Conservation (phyloP, 2,888 invertebrate genomes). For the Strigamia transsilvanica region DNA sequence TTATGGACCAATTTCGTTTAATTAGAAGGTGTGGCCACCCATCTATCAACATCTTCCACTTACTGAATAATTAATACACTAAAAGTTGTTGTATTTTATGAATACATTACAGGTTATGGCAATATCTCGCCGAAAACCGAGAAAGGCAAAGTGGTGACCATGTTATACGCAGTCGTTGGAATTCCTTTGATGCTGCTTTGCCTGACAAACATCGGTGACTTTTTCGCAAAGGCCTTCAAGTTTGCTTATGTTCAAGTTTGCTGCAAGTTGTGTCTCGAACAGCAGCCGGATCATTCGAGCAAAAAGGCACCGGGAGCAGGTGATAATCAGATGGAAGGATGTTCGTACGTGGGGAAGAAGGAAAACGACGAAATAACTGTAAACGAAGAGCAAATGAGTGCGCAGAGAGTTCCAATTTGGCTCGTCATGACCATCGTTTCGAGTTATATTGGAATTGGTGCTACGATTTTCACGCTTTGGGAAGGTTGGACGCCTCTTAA, state of each 20-base stretch:
- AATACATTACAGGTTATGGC: conserved; percentile 74
- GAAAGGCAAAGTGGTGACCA: conserved; percentile 82
- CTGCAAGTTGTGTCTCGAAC: conserved; percentile 56
- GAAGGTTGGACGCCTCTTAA: conserved; percentile 83
- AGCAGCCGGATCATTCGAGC: background rate
- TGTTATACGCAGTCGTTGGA: conserved; percentile 85
- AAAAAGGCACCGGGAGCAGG: background rate
- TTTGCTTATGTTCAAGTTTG: conserved; percentile 71
- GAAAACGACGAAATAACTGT: conserved; percentile 11
- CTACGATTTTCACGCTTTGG: conserved; percentile 80
- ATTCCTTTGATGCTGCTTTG: conserved; percentile 87
- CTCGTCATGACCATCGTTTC: conserved; percentile 74
- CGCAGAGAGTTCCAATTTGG: conserved; percentile 69
- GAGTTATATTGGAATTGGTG: conserved; percentile 79
- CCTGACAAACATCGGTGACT: conserved; percentile 82
- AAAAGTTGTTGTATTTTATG: background rate
- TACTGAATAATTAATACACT: conserved; percentile 16
- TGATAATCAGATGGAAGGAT: background rate
- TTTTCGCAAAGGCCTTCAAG: conserved; percentile 79
- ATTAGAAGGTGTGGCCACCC: conserved; percentile 16
- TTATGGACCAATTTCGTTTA: conserved; percentile 31
- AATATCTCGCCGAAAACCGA: conserved; percentile 84
- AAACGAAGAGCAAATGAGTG: conserved; percentile 18
- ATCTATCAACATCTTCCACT: conserved; percentile 2
- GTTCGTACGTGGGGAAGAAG: background rate